Evolutionary conservation across 2,113 vertebrate genomes (phyloP), one percentile per base, ranked within the genome.

Genomic region (Aspiorhynchus laticeps): DNA sequence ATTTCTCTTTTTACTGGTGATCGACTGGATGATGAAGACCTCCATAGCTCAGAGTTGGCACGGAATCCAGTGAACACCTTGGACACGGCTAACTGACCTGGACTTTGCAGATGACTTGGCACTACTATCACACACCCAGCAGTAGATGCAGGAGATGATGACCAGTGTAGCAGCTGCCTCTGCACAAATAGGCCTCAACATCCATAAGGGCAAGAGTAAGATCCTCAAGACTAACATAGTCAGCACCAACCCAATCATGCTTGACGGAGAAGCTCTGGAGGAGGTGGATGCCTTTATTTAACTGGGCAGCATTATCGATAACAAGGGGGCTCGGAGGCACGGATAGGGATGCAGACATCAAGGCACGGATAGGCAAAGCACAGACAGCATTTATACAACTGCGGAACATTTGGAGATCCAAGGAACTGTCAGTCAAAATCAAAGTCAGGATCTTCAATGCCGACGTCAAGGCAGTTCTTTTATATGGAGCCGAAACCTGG

Each of bases 21-120:
- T 61, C 26, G 80, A 67, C 80, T 83, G 31, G 56, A 82, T 33
- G 5, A 80, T 80, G 56, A 81, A 81, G 17, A 33, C 56, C 21
- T 33, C 38, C 33, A 82, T 36, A 33, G 51, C 46, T 41, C 59
- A 59, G 28, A 85, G 51, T 12, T 36, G 17, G 21, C 4, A 26
- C 6, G 17, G 80, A 33, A 65, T 65, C 56, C 59, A 63, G 17
- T 82, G 63, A 59, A 65, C 33, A 43, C 10, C 15, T 28, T 82
- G 17, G 80, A 63, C 24, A n/a, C n/a, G 1, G 10, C 7, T 73
- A 8, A 36, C 7, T 41, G 31, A 73, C 33, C 33, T 73, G 0
- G 6, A 73, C 69, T 38, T 73, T 38, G 31, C 69, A 73, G 17
- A 38, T 38, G 31, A 73, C 33, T 36, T 73, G 69, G 31, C 33